Evolutionary conservation across 2,113 vertebrate species (phyloP).

Genomic region (Neodontobutis hainanensis): DNA sequence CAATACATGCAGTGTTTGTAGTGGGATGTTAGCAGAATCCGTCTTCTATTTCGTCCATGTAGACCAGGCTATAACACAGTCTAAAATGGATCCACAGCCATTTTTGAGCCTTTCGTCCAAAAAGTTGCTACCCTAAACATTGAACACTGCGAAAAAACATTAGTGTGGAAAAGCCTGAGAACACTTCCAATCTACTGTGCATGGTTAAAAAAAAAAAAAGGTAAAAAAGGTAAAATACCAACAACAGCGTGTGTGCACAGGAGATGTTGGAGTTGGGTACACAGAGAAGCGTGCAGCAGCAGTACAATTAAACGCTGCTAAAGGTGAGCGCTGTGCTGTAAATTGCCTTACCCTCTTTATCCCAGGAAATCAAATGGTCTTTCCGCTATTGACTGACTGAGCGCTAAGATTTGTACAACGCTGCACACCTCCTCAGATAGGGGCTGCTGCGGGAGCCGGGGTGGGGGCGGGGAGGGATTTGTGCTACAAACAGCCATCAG

Average conservation of each 20-base stretch:
- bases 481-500: constrained; percentile 63
- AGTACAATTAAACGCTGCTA: constrained; percentile 3
- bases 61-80: too few species aligned
- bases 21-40: too few species aligned
- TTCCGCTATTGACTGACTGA: constrained; percentile 43
- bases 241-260: background rate
- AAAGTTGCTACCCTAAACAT: too few species aligned
- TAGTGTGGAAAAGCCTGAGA: too few species aligned
- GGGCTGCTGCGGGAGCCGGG: constrained; percentile 11
- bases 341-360: constrained; percentile 37
- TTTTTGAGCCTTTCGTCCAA: too few species aligned
- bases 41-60: too few species aligned
- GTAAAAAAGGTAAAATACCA: background rate
- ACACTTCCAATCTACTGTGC: background rate
- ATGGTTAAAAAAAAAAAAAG: background rate
- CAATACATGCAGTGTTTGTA: too few species aligned
- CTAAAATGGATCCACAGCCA: too few species aligned
- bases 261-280: constrained; percentile 1
- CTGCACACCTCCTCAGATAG: constrained; percentile 49
- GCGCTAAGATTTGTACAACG: constrained; percentile 39
- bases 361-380: constrained; percentile 50
- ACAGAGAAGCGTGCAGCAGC: background rate
- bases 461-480: constrained; percentile 39
- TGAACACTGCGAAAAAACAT: too few species aligned
- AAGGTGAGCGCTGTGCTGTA: constrained; percentile 9